Percentiles rank a stretch among this genome's conserved stretches.
phyloP scores from a whole-genome alignment of 2,888 invertebrate species.

The Himalopsyche anomala region DNA sequence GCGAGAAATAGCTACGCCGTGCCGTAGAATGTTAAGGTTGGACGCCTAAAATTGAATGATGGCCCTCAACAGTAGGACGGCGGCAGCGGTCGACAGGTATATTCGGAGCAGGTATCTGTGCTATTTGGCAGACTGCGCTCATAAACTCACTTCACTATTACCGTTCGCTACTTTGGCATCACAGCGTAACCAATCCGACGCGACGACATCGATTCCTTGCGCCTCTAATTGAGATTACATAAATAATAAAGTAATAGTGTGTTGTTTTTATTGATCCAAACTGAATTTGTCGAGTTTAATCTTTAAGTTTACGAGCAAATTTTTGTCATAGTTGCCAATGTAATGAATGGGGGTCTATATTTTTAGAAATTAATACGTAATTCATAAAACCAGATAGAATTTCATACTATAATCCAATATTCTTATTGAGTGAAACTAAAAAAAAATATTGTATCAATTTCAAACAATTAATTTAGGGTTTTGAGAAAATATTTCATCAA shows the following conservation, averaged over 20 bases:
- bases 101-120: constrained; percentile 53
- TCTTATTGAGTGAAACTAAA: too few species aligned
- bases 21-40: constrained; percentile 16
- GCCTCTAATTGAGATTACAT: neutral
- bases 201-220: neutral
- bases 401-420: too few species aligned
- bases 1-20: neutral
- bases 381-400: too few species aligned
- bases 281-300: too few species aligned
- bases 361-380: too few species aligned
- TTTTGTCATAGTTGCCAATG: too few species aligned
- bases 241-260: neutral
- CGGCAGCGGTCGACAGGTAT: constrained; percentile 47
- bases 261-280: too few species aligned
- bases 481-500: too few species aligned
- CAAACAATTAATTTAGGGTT: too few species aligned
- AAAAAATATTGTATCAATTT: too few species aligned
- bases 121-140: constrained; percentile 48
- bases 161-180: neutral
- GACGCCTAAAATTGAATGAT: neutral
- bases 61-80: constrained; percentile 1
- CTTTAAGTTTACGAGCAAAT: too few species aligned
- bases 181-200: neutral
- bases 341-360: too few species aligned
- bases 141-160: neutral